Base-by-base conservation (phyloP, 1,140 invertebrate species). In the Drosophila jambulina region DNA sequence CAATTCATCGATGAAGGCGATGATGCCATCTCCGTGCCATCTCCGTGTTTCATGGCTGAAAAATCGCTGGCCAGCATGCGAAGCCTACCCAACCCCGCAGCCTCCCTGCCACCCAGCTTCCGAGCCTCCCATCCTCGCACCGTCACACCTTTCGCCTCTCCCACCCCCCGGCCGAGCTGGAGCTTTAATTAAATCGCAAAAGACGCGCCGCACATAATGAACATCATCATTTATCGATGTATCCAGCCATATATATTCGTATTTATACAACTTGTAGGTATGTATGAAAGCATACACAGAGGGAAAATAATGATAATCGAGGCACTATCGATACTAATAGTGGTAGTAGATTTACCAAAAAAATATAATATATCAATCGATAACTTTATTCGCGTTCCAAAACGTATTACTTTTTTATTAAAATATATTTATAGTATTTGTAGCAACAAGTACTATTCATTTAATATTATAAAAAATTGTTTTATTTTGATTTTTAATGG, bases 111-210 rank as follows among this genome's bases (percentile, higher is more conserved):
- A n/a, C 13, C 6, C 7, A 38, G 36, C 15, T 5, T 17, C 6
- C 36, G 5, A 0, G 3, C 7, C 3, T 29, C 12, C 2, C 53
- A 34, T 23, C 29, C n/a, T 21, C 32, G 13, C 21, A n/a, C 15
- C 25, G 1, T 32, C 17, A n/a, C 29, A 9, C 25, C 19, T 15
- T 2, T 9, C 21, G 21, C 12, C 51, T 42, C 8, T 25, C 23
- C 13, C 9, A 9, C 54, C 19, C 17, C 4, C 21, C 15, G 2
- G 12, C 38, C 10, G 42, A 32, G 56, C 64, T 63, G 43, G 61
- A 42, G 74, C 80, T 75, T 87, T 87, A 87, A 87, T 87, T 88
- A 87, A 87, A 88, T 84, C 77, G 77, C 85, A 84, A 88, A 82
- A 90, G 74, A 82, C 83, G 72, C 80, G 68, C 62, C 80, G 57